Evolutionary conservation across 2,113 vertebrate genomes (phyloP).

Genomic region (Caranx melampygus): DNA sequence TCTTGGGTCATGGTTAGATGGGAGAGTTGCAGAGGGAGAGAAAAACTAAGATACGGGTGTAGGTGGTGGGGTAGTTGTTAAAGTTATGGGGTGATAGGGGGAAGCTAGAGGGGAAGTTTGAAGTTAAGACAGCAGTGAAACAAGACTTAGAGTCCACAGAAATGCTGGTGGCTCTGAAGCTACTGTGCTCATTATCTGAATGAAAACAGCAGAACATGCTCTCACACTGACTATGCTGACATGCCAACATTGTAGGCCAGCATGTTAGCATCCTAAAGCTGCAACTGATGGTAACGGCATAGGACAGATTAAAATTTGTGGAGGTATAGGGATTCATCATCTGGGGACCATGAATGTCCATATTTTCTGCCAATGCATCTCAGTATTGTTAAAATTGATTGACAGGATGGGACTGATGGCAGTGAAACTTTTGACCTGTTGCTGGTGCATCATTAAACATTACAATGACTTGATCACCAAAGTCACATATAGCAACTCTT

Average conservation of each 20-base stretch:
- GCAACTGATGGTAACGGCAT: not conserved
- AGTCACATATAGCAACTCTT: not conserved
- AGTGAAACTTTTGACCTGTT: not conserved
- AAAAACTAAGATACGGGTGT: constrained; percentile 2
- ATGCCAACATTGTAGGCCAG: not conserved
- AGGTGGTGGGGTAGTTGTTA: constrained; percentile 17
- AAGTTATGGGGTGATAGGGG: constrained; percentile 10
- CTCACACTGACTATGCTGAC: not conserved
- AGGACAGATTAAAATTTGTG: not conserved
- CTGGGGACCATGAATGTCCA: no score
- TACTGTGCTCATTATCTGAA: not conserved
- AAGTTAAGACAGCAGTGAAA: constrained; percentile 29
- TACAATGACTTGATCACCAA: not conserved
- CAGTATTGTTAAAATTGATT: not conserved
- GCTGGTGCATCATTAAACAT: not conserved
- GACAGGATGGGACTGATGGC: not conserved
- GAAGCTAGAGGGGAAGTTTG: constrained; percentile 27
- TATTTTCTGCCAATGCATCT: not conserved
- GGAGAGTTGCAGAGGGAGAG: constrained; percentile 22
- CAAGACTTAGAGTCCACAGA: not conserved
- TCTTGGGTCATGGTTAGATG: constrained; percentile 53
- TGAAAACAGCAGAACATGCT: not conserved
- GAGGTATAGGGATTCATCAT: not conserved
- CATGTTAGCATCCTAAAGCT: not conserved
- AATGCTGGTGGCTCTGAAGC: not conserved